Percentiles rank a stretch among this genome's conserved stretches.
phyloP scores from a whole-genome alignment of 2,113 vertebrate species.

The Eonycteris spelaea region DNA sequence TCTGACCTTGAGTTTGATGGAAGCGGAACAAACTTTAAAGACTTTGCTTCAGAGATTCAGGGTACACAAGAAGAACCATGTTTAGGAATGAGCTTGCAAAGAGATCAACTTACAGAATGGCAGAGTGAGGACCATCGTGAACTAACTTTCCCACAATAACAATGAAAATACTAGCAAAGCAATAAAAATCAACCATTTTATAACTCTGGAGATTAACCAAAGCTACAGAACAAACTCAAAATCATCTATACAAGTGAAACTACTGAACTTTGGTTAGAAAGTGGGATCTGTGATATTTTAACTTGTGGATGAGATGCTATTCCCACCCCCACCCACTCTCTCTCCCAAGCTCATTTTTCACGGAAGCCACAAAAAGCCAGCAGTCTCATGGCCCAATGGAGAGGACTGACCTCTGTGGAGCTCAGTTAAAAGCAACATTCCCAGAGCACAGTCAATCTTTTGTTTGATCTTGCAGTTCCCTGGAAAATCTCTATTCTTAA shows the following conservation, averaged over 20 bases:
- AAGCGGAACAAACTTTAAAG: background rate
- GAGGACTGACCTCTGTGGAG: slow-evolving; percentile 12
- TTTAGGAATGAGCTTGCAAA: background rate
- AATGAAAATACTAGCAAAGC: background rate
- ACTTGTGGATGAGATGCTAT: background rate
- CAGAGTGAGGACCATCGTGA: background rate
- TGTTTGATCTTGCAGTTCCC: background rate
- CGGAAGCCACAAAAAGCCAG: background rate
- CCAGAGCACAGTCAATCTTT: background rate
- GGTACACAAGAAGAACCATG: background rate
- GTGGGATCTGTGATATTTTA: background rate
- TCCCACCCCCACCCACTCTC: background rate
- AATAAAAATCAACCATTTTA: background rate
- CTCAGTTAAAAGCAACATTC: background rate
- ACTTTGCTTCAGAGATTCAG: background rate
- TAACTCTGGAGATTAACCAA: background rate
- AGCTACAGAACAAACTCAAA: slow-evolving; percentile 8
- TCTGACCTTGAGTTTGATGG: background rate
- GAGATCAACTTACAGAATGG: background rate
- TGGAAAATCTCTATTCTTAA: background rate
- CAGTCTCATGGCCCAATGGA: background rate
- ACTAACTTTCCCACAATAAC: background rate
- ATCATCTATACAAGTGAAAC: background rate
- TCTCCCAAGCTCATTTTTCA: background rate
- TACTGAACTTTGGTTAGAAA: background rate